phyloP scores from a whole-genome alignment of 1,140 invertebrate species.

The Dendrolimus punctatus region DNA sequence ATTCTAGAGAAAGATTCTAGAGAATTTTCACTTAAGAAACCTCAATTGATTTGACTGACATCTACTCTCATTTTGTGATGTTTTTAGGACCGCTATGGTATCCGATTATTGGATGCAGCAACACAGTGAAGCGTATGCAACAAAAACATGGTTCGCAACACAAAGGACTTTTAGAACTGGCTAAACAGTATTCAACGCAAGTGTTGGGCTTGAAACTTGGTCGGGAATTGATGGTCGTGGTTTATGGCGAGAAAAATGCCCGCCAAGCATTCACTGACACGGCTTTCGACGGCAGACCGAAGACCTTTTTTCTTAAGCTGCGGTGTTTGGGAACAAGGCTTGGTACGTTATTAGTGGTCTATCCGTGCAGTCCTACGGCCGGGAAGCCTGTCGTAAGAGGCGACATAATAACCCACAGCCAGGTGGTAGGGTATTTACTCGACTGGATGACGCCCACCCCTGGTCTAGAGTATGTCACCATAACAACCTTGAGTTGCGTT shows the following conservation, averaged over 20 bases:
- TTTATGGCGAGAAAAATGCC: slow-evolving; percentile 71
- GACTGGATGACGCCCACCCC: too few species aligned
- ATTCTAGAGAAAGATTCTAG: too few species aligned
- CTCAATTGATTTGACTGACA: too few species aligned
- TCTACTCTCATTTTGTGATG: too few species aligned
- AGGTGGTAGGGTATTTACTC: too few species aligned
- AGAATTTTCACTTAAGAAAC: too few species aligned
- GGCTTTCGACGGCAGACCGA: slow-evolving; percentile 81
- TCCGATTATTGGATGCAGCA: slow-evolving; percentile 78
- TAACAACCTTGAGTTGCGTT: too few species aligned
- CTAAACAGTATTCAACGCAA: slow-evolving; percentile 74
- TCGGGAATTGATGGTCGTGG: slow-evolving; percentile 73
- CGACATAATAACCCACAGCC: too few species aligned
- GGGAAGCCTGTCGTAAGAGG: too few species aligned
- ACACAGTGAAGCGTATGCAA: slow-evolving; percentile 71
- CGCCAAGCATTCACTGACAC: slow-evolving; percentile 75
- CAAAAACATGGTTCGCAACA: slow-evolving; percentile 75
- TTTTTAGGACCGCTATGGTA: slow-evolving; percentile 79
- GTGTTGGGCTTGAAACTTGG: slow-evolving; percentile 80
- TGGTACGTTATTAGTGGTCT: slow-evolving; percentile 7
- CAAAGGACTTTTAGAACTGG: slow-evolving; percentile 73
- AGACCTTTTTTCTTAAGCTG: slow-evolving; percentile 80
- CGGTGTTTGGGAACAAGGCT: slow-evolving; percentile 77
- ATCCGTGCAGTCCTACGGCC: too few species aligned
- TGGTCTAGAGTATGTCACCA: too few species aligned